Evolutionary conservation across 2,797 vertebrate species (phyloP), one percentile per base, ranked within the genome.

Genomic region (Pseudopleuronectes americanus): DNA sequence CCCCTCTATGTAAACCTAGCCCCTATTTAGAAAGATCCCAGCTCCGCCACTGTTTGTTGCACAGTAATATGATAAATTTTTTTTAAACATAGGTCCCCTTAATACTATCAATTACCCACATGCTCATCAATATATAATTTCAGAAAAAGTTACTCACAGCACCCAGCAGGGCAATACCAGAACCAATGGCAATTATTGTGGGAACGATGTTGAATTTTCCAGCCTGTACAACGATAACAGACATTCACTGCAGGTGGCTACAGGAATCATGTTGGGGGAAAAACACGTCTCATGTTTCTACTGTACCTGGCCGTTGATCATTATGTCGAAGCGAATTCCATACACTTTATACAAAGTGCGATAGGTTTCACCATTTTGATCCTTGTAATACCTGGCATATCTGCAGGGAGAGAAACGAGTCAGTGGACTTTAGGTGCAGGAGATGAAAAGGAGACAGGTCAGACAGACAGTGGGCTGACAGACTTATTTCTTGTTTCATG

Each of bases 151-250:
- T 85, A 97, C 97, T 97, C 90, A 99, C 98, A 28, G 87, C 90
- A 51, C 97, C 97, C 93, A 98, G 92, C 68, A 99, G 92, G 0
- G 97, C 97, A 43, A 99, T 55, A n/a, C 96, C 97, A 0, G 98
- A 98, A 26, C 96, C 96, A 43, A 99, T 93, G 19, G 97, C 97
- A 93, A 99, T 96, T 60, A 98, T 38, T 2, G 96, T 98, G 61
- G 98, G 97, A 77, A 99, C 92, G 67, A 99, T 96, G 82, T 85
- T 98, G 88, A 99, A 99, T 90, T 96, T 98, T 23, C 98, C 97
- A 17, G 97, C 98, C 98, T 99, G 87, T 6, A 93, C 94, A 83
- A 87, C 64, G 90, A 62, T 9, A 76, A 47, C 6, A 72, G 9
- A 19, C 17, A 74, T 49, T 85, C 1, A 79, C 6, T 64, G 9